Conservation (phyloP, 2,113 vertebrate genomes). For the Protomyctophum bolini region DNA sequence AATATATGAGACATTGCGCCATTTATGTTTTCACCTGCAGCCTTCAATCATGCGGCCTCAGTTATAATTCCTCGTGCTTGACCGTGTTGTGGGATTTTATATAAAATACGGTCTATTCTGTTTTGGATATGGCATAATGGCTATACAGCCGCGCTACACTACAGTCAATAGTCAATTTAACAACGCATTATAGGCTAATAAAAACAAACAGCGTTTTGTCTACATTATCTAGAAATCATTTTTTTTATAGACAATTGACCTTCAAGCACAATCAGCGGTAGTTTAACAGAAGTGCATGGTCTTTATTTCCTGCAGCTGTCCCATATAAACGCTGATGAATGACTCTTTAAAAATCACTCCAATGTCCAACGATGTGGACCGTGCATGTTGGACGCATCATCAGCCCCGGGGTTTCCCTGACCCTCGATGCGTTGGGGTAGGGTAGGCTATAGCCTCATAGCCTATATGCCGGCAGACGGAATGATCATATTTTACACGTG, state of each 20-base stretch:
- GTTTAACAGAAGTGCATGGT: slow-evolving; percentile 70
- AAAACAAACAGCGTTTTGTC: slow-evolving; percentile 49
- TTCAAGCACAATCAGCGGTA: slow-evolving; percentile 69
- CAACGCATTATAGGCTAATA: slow-evolving; percentile 60
- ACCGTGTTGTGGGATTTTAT: slow-evolving; percentile 34
- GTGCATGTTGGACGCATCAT: slow-evolving; percentile 6
- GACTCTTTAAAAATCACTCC: slow-evolving; percentile 75
- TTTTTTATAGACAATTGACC: slow-evolving; percentile 74
- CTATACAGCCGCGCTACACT: slow-evolving; percentile 34
- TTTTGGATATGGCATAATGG: slow-evolving; percentile 30
- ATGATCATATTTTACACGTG: slow-evolving; percentile 18
- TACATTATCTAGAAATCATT: slow-evolving; percentile 63
- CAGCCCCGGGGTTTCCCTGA: slow-evolving; percentile 55
- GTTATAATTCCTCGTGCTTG: slow-evolving; percentile 1
- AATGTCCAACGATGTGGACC: slow-evolving; percentile 31
- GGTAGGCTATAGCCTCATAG: background rate
- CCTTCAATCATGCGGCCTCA: background rate
- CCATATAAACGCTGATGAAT: slow-evolving; percentile 74
- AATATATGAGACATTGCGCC: background rate
- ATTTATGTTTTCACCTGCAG: slow-evolving; percentile 28
- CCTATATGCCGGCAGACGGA: slow-evolving; percentile 17
- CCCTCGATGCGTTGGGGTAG: slow-evolving; percentile 15
- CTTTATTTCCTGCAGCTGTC: slow-evolving; percentile 76
- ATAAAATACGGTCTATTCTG: slow-evolving; percentile 11
- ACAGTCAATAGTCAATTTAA: slow-evolving; percentile 28